phyloP scores from a whole-genome alignment of 2,888 invertebrate genomes.

The Noctua comes region DNA sequence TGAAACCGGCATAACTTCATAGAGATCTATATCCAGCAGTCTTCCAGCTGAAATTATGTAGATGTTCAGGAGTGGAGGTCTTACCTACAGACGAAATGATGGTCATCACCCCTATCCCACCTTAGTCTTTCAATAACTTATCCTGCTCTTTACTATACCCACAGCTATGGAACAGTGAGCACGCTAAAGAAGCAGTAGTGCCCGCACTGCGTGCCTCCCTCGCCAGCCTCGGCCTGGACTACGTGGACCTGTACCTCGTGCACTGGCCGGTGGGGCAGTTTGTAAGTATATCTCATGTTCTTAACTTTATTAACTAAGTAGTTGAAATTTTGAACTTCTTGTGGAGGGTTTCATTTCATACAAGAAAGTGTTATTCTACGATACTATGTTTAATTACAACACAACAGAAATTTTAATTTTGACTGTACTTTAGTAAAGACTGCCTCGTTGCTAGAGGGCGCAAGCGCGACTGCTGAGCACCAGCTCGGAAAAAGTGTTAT shows the following conservation, averaged over 20 bases:
- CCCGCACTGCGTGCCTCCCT: constrained; percentile 90
- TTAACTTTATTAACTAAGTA: not conserved
- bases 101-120: too few species aligned
- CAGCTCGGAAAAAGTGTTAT: too few species aligned
- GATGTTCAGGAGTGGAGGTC: not conserved
- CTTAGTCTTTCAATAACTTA: not conserved
- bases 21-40: too few species aligned
- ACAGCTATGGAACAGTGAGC: constrained; percentile 81
- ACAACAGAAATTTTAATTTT: too few species aligned
- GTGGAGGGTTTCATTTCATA: too few species aligned
- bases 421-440: too few species aligned
- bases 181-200: constrained; percentile 87
- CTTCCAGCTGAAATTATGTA: not conserved
- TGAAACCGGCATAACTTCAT: too few species aligned
- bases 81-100: not conserved
- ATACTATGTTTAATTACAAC: too few species aligned
- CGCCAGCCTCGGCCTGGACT: constrained; percentile 73
- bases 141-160: constrained; percentile 2
- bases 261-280: constrained; percentile 94
- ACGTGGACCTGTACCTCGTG: constrained; percentile 91
- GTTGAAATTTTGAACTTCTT: too few species aligned
- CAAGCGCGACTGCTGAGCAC: too few species aligned
- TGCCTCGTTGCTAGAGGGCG: too few species aligned
- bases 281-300: constrained; percentile 67
- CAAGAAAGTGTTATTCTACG: too few species aligned